These are phyloP conservation scores for Dendrocopos noguchii DNA, from an alignment of 2,113 vertebrate genomes.

Conservation along the genomic window DNA sequence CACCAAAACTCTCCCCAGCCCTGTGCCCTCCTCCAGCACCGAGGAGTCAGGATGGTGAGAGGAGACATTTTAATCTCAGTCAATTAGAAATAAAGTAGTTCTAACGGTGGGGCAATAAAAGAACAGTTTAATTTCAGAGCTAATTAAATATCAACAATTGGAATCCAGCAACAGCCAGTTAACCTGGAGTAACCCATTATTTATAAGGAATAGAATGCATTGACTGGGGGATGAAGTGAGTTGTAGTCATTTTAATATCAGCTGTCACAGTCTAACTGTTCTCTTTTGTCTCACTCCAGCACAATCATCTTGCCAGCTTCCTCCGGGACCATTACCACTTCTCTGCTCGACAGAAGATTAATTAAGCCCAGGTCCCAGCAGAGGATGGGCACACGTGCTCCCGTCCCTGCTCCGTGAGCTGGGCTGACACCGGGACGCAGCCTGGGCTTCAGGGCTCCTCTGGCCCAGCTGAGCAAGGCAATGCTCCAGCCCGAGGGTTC, in stretches of 20 bases:
- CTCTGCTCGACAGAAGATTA: constrained; percentile 51
- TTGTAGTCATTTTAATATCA: constrained; percentile 76
- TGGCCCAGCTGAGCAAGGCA: background rate
- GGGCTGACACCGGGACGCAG: background rate
- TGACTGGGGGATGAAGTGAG: constrained; percentile 68
- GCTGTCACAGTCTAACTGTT: constrained; percentile 72
- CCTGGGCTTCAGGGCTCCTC: background rate
- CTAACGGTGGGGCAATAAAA: constrained; percentile 66
- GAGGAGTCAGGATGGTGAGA: background rate
- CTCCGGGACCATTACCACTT: constrained; percentile 34
- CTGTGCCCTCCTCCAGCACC: constrained; percentile 13
- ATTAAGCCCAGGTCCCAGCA: constrained; percentile 60
- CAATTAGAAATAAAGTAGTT: constrained; percentile 73
- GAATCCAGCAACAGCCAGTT: constrained; percentile 76
- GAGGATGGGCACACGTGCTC: background rate
- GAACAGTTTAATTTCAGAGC: constrained; percentile 79
- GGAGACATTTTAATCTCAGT: constrained; percentile 74
- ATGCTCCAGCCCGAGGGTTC: background rate
- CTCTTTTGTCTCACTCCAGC: constrained; percentile 68
- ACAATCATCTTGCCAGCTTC: constrained; percentile 59
- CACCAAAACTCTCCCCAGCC: constrained; percentile 37
- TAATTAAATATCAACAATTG: constrained; percentile 86
- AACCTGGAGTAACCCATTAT: constrained; percentile 80
- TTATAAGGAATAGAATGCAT: constrained; percentile 72
- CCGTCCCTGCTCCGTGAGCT: background rate